Evolutionary conservation across 2,888 invertebrate genomes (phyloP), one percentile per base, ranked within the genome.

Genomic region (Dasypolia templi): DNA sequence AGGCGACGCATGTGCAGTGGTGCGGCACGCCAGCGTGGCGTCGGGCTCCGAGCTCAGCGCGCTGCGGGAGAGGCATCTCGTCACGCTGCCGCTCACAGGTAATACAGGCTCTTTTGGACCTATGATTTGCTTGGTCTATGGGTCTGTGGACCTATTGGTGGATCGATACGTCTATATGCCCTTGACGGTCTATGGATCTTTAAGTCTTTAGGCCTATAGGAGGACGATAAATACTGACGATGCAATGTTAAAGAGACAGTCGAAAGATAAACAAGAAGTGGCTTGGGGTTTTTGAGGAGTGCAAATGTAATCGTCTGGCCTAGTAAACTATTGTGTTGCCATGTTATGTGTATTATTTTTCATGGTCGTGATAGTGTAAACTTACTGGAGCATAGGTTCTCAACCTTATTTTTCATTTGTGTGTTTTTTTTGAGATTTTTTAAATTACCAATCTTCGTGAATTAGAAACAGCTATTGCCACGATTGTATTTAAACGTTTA

Each of bases 1-100:
- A 87, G 87, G 88, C 87, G 86, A 85, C 90, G 95, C 95, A 94
- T 95, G 95, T 94, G 94, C 96, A 95, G 96, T 95, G 95, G 92
- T 92, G 91, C 94, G 95, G 87, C 95, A 94, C 93, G 93, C 94
- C 87, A 95, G 95, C 91, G 93, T 94, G 84, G 93, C 94, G 84
- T 91, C 93, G 81, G 92, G 94, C 81, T 89, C 89, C 83, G 95
- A 95, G 91, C 90, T 94, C 89, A 86, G 89, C 84, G 91, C 92
- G 87, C 91, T 92, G 82, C 90, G 93, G 69, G 94, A 93, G 86
- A 85, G 87, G 59, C 91, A 90, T 78, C 83, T 88, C 89, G 88
- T 86, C 87, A 85, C 92, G 83, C 81, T 90, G 83, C 90, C 93
- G 84, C 89, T 92, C 85, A 91, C 94, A 94, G 94, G 94, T 94